Evolutionary conservation across 2,888 invertebrate species (phyloP).

Genomic region (Leptinotarsa rubiginosa): DNA sequence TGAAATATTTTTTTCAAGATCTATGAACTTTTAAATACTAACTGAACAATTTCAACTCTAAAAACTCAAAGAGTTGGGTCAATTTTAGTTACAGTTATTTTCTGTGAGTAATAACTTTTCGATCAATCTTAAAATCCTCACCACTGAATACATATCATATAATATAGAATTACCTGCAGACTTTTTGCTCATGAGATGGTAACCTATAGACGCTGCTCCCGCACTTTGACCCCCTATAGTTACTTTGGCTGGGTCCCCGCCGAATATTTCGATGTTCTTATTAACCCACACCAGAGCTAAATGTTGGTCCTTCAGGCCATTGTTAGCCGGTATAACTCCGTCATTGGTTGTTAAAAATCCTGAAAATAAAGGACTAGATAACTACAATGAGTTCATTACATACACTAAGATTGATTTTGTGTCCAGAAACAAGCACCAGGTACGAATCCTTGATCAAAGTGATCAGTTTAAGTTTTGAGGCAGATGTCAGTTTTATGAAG

Average conservation of each 20-base stretch:
- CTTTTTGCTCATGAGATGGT: neutral
- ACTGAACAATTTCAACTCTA: no score
- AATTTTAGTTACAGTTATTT: no score
- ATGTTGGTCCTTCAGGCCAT: neutral
- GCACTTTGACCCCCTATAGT: constrained; percentile 3
- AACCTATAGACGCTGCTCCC: neutral
- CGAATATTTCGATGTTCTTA: constrained; percentile 8
- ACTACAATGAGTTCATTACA: neutral
- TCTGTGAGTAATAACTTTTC: no score
- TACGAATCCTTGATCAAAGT: no score
- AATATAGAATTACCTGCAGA: neutral
- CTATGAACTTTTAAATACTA: no score
- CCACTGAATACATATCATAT: neutral
- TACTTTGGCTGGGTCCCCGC: constrained; percentile 6
- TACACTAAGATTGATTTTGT: no score
- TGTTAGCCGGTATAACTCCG: neutral
- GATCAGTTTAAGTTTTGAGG: no score
- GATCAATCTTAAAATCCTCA: neutral
- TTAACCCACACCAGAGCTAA: constrained; percentile 5
- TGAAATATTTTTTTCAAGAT: no score
- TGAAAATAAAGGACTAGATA: neutral
- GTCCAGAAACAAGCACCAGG: no score
- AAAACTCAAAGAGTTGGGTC: no score
- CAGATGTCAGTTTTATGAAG: no score
- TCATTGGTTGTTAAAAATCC: constrained; percentile 5